Evolutionary conservation across 2,113 vertebrate species (phyloP).

Genomic region (Microcebus lehilahytsara): DNA sequence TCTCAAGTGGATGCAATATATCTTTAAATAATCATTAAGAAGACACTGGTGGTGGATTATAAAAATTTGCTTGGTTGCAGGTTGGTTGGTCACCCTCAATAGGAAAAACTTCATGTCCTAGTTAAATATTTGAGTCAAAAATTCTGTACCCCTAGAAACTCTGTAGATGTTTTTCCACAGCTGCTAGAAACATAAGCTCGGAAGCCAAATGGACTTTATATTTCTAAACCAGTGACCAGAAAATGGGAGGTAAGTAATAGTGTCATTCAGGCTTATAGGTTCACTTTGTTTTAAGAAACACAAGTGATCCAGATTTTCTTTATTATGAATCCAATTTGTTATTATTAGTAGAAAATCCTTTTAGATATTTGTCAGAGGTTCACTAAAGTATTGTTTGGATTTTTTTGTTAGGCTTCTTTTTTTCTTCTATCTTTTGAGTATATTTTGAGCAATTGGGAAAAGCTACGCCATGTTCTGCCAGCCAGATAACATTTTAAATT

Average conservation of each 20-base stretch:
- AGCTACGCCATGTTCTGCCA: neutral
- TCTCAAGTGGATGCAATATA: neutral
- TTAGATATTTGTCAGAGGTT: neutral
- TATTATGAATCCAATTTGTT: neutral
- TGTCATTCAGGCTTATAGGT: neutral
- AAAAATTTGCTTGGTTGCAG: neutral
- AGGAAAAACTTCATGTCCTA: neutral
- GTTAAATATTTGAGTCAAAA: neutral
- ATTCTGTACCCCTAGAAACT: neutral
- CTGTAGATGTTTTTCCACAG: neutral
- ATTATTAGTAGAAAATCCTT: neutral
- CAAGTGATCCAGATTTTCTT: neutral
- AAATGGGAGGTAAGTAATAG: neutral
- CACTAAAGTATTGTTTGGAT: neutral
- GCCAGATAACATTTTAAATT: neutral
- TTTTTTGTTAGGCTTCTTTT: neutral
- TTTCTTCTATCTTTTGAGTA: neutral
- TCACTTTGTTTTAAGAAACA: neutral
- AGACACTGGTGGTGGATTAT: neutral
- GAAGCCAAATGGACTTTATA: neutral
- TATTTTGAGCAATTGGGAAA: neutral
- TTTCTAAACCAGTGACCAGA: neutral
- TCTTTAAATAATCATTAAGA: neutral
- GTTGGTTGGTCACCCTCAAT: neutral
- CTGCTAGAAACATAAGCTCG: neutral